Evolutionary conservation across 2,797 vertebrate genomes (phyloP).

Genomic region (Enoplosus armatus): DNA sequence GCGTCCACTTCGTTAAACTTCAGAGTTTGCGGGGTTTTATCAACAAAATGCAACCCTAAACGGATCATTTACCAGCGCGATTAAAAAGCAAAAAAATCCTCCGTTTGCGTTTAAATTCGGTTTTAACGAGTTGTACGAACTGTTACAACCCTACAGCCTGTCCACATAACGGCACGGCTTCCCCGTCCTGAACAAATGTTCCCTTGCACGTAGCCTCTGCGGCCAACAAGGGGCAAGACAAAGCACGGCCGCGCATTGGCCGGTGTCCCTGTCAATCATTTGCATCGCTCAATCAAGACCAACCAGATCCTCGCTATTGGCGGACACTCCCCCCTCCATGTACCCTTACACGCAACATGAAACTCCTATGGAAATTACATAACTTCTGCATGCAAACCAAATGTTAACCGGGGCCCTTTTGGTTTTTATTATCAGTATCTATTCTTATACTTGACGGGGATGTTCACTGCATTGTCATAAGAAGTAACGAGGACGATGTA

Average conservation of each 20-base stretch:
- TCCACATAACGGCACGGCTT: slow-evolving; percentile 59
- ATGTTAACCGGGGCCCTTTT: not conserved
- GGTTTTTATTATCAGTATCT: not conserved
- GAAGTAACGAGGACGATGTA: too few relatives aligned
- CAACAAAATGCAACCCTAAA: slow-evolving; percentile 12
- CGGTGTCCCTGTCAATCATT: slow-evolving; percentile 40
- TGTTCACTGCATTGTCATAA: not conserved
- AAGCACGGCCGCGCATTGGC: slow-evolving; percentile 60
- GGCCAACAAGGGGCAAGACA: slow-evolving; percentile 49
- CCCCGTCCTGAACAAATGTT: slow-evolving; percentile 73
- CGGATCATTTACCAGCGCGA: not conserved
- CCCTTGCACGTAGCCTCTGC: slow-evolving; percentile 52
- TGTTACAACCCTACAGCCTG: slow-evolving; percentile 34
- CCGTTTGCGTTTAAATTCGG: slow-evolving; percentile 43
- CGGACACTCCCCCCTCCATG: slow-evolving; percentile 19
- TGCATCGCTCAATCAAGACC: not conserved
- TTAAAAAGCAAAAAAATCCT: slow-evolving; percentile 9
- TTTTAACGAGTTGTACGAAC: slow-evolving; percentile 56
- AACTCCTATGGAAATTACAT: slow-evolving; percentile 74
- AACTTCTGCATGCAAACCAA: slow-evolving; percentile 44
- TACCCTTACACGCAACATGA: slow-evolving; percentile 42
- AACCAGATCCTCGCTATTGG: not conserved
- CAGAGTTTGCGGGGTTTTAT: not conserved
- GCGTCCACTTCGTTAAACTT: slow-evolving; percentile 53
- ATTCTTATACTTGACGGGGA: not conserved